phyloP scores from a whole-genome alignment of 2,113 vertebrate species.

The Parus major region DNA sequence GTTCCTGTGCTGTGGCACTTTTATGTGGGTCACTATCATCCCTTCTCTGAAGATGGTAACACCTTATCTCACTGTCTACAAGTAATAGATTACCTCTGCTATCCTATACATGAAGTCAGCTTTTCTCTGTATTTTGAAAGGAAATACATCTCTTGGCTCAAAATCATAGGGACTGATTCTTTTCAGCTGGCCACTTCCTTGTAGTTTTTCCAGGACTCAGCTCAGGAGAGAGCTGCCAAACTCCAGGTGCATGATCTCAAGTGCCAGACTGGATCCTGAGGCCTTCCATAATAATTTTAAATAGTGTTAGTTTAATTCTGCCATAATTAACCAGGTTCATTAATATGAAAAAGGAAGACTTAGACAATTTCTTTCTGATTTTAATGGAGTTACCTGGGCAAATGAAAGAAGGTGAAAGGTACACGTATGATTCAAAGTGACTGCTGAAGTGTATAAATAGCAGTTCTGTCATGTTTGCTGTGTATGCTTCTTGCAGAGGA shows the following conservation, averaged over 20 bases:
- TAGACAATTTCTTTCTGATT: neutral
- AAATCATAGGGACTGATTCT: neutral
- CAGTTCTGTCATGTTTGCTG: neutral
- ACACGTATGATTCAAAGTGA: neutral
- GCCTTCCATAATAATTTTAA: neutral
- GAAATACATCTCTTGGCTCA: neutral
- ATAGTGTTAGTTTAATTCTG: neutral
- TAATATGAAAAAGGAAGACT: neutral
- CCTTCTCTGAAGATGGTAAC: neutral
- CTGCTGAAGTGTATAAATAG: neutral
- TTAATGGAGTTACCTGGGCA: neutral
- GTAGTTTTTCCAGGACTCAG: neutral
- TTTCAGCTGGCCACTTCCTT: neutral
- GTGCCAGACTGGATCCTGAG: neutral
- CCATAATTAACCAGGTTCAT: neutral
- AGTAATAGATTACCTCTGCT: neutral
- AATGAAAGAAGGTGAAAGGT: neutral
- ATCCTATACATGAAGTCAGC: neutral
- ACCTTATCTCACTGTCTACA: neutral
- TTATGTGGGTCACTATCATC: neutral
- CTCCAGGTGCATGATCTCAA: neutral
- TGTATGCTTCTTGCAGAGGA: neutral
- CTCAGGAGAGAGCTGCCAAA: neutral
- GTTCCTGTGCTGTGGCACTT: neutral
- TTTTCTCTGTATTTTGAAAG: neutral